A percentile compares a stretch with the other conserved stretches of the same genome.
Conservation (phyloP, 2,113 vertebrate genomes). For the Thamnophis sirtalis region DNA sequence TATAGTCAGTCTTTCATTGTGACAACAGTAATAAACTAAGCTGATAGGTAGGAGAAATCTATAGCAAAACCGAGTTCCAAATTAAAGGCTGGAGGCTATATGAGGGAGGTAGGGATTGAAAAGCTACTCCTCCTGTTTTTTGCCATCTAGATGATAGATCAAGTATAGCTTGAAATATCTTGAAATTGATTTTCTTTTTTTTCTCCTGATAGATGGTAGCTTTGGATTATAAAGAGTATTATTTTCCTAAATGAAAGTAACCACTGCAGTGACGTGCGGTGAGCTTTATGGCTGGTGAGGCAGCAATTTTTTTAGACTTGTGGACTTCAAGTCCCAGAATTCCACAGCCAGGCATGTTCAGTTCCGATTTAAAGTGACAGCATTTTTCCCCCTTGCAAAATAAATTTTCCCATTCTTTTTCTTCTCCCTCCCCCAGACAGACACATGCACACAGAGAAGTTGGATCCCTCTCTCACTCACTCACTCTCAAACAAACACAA, state of each 20-base stretch:
- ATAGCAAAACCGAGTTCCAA: not conserved
- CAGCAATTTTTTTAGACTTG: too few species aligned
- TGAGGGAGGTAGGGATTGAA: not conserved
- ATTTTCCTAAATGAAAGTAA: conserved; percentile 46
- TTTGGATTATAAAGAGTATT: conserved; percentile 43
- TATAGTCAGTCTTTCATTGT: conserved; percentile 10
- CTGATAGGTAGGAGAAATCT: conserved; percentile 3
- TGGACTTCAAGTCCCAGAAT: too few species aligned
- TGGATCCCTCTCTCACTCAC: too few species aligned
- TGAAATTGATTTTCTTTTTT: conserved; percentile 16
- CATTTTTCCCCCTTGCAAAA: too few species aligned
- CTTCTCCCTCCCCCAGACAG: too few species aligned
- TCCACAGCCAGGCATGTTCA: too few species aligned
- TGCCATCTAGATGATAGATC: conserved; percentile 16
- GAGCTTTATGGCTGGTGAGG: too few species aligned
- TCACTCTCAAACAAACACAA: too few species aligned
- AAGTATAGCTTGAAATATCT: conserved; percentile 1
- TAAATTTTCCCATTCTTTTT: too few species aligned
- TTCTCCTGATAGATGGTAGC: conserved; percentile 28
- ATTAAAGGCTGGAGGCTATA: not conserved
- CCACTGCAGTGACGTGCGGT: too few species aligned
- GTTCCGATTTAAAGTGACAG: too few species aligned
- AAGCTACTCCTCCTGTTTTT: not conserved
- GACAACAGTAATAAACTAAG: conserved; percentile 28
- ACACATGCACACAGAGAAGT: too few species aligned